Base-by-base conservation (phyloP, 2,888 invertebrate genomes). In the Chrysolina americana region DNA sequence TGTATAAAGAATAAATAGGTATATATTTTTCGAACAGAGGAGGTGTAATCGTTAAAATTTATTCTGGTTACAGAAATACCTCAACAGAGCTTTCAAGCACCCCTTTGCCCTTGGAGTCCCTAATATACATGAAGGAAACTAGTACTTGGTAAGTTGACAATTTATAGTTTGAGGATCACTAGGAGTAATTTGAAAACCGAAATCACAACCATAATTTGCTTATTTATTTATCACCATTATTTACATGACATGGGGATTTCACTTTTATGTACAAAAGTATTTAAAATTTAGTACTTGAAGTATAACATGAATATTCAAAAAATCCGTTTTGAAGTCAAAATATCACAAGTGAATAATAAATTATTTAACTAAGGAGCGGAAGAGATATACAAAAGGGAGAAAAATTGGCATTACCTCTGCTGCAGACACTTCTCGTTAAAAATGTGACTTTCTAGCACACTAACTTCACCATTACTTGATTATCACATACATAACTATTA, bases 251-350 rank as follows among this genome's bases (percentile, higher is more conserved):
- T 64, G 65, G 68, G 71, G 70, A 66, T 70, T 66, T 74, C 41
- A 65, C 64, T 41, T 65, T 65, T 74, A 77, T 78, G 48, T 78
- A 78, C 77, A 75, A 73, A 77, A 71, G n/a, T 68, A 56, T 70
- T 71, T 19, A 75, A 75, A 75, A 74, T 68, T 68, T 41, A 68
- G 53, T 68, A 68, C 59, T 59, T 48, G 41, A 23, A 53, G 53
- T 50, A 44, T 36, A 68, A 68, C 36, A 68, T 36, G 59, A 59
- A 59, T 28, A 28, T 36, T 23, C 11, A n/a, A 59, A 59, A 59
- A 59, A 59, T 28, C 19, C 9, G n/a, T 36, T 59, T 28, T 59
- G 59, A 28, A n/a, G 36, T 56, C 56, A 56, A 68, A 68, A 68
- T 68, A 53, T 21, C 48, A 65, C 23, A 65, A 44, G 23, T 47